Evolutionary conservation across 2,888 invertebrate species (phyloP), one percentile per base, ranked within the genome.

Genomic region (Dynastes maya): DNA sequence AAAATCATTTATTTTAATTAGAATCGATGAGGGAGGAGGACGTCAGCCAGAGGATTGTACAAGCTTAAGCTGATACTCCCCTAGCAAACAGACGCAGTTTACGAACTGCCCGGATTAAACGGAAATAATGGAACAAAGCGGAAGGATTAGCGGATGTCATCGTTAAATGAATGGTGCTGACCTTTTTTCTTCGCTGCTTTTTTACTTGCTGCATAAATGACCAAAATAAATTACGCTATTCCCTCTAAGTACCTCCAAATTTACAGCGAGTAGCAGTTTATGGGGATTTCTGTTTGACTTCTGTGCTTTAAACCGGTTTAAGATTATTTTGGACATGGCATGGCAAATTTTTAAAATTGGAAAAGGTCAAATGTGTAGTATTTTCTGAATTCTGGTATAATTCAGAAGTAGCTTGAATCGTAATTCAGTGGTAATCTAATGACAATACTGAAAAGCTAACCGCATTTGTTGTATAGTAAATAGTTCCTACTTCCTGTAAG

Each of bases 1-100:
- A 58, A 72, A 72, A 72, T 72, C 72, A 61, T 72, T 72, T 72
- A 72, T 72, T 72, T 72, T 72, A 72, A 72, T 72, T 72, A 72
- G 72, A 55, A 58, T 58, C 58, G 40, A 37, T 29, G 32, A 40
- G 32, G 72, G 67, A 67, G 45, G 16, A 67, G 58, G 37, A 40
- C 40, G 58, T 22, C 40, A 40, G 22, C 58, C 2, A 55, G 55
- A 53, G 58, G 9, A 40, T 13, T 9, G 45, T 32, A 32, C 32
- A 5, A n/a, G 29, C 27, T 29, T 13, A 27, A 63, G 45, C 67
- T 6, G 49, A 45, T 45, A 45, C 13, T 64, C 4, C 11, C 55
- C 22, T 32, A 32, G 63, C 49, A 45, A 49, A 16, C 67, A 67
- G 67, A 45, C 49, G 45, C 45, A 58, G 13, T 61, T 61, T 58